Evolutionary conservation across 2,797 vertebrate species (phyloP).

Genomic region (Kryptolebias ocellatus): DNA sequence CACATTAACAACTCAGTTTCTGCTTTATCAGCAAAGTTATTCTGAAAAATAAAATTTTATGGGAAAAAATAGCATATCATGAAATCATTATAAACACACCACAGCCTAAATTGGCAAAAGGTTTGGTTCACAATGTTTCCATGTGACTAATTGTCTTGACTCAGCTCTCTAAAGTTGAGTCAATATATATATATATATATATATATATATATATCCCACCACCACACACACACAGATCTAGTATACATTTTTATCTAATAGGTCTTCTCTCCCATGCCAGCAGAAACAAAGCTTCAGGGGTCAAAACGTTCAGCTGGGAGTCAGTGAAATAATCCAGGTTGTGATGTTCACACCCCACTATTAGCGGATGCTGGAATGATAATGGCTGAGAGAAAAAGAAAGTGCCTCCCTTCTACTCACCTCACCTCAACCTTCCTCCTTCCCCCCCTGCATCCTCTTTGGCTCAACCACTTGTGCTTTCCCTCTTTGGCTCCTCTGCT

Average conservation of each 20-base stretch:
- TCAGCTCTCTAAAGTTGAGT: too few relatives aligned
- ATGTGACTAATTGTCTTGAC: too few relatives aligned
- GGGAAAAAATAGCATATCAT: too few relatives aligned
- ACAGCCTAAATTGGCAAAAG: not conserved
- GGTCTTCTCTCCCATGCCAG: not conserved
- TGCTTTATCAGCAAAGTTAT: too few relatives aligned
- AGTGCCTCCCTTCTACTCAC: not conserved
- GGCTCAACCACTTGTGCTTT: conserved; percentile 21
- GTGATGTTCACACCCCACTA: conserved; percentile 47
- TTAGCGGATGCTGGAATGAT: conserved; percentile 68
- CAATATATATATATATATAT: too few relatives aligned
- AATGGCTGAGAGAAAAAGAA: conserved; percentile 54
- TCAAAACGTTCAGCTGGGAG: conserved; percentile 23
- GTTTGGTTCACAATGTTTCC: too few relatives aligned
- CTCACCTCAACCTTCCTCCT: conserved; percentile 3
- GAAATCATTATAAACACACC: too few relatives aligned
- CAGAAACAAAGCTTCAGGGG: conserved; percentile 9
- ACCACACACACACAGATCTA: too few relatives aligned
- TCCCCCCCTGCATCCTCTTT: conserved; percentile 13
- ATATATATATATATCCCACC: too few relatives aligned
- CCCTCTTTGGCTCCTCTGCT: conserved; percentile 16
- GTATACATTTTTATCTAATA: too few relatives aligned
- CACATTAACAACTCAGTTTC: too few relatives aligned
- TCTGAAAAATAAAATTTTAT: too few relatives aligned
- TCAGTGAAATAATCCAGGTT: conserved; percentile 44